phyloP scores from a whole-genome alignment of 2,888 invertebrate genomes.

The Chironomus tentans region DNA sequence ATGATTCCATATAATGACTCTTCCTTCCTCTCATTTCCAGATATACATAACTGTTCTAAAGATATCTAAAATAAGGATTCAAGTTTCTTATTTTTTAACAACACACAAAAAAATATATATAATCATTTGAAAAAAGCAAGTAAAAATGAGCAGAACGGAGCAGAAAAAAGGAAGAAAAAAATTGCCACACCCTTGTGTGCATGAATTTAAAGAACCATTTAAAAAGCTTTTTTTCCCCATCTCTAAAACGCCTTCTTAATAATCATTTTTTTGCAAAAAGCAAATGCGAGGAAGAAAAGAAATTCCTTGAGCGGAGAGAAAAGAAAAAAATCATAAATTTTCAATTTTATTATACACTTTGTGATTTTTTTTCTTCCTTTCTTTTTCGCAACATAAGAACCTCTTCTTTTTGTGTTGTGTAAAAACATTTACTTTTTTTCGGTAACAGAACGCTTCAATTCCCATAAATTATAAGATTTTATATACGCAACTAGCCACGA shows the following conservation, averaged over 20 bases:
- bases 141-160: background rate
- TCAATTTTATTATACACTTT: conserved; percentile 26
- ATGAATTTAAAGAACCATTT: conserved; percentile 25
- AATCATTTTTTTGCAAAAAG: conserved; percentile 12
- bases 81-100: too few species aligned
- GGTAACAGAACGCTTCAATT: conserved; percentile 24
- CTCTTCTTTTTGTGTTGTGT: conserved; percentile 1
- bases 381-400: conserved; percentile 6
- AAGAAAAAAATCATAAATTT: conserved; percentile 22
- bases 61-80: too few species aligned
- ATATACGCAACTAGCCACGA: conserved; percentile 17
- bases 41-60: too few species aligned
- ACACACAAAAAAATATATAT: too few species aligned
- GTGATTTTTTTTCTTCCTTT: conserved; percentile 10
- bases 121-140: background rate
- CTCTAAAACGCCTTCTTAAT: conserved; percentile 22
- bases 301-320: background rate
- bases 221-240: conserved; percentile 12
- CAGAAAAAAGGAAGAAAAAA: background rate
- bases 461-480: conserved; percentile 25
- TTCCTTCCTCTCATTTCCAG: too few species aligned
- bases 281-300: background rate
- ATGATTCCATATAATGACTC: too few species aligned
- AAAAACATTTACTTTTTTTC: conserved; percentile 6
- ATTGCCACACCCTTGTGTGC: conserved; percentile 19